These are phyloP conservation scores for Lasius platythorax DNA, from an alignment of 2,888 invertebrate genomes.

Conservation along the genomic window DNA sequence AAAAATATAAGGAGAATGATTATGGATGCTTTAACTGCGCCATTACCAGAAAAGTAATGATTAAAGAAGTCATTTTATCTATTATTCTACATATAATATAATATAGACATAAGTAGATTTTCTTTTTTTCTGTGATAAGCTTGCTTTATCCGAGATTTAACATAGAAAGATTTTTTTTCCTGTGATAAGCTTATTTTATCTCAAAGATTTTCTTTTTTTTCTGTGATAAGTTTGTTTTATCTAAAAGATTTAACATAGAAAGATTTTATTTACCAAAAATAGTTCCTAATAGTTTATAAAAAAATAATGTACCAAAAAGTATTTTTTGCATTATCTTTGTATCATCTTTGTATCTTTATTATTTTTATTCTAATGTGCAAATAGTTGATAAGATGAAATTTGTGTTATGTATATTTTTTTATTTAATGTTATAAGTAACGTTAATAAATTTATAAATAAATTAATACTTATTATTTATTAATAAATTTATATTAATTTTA, in stretches of 20 bases:
- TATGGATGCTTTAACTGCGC: not conserved
- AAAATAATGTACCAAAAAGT: not conserved
- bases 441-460: not conserved
- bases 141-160: not conserved
- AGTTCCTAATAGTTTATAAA: not conserved
- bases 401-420: not conserved
- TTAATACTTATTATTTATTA: no score
- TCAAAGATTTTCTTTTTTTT: not conserved
- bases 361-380: not conserved
- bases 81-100: not conserved
- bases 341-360: not conserved
- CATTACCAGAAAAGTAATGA: not conserved
- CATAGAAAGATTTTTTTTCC: not conserved
- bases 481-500: not conserved
- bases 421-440: not conserved
- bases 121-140: not conserved
- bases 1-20: conserved; percentile 17
- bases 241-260: not conserved
- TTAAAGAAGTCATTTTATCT: not conserved
- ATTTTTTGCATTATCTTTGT: not conserved
- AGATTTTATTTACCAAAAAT: no score
- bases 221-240: not conserved
- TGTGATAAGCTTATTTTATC: no score
- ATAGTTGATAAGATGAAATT: not conserved
- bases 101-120: not conserved